Conservation (phyloP, 2,888 invertebrate genomes). For the Amblyjoppa proteus region DNA sequence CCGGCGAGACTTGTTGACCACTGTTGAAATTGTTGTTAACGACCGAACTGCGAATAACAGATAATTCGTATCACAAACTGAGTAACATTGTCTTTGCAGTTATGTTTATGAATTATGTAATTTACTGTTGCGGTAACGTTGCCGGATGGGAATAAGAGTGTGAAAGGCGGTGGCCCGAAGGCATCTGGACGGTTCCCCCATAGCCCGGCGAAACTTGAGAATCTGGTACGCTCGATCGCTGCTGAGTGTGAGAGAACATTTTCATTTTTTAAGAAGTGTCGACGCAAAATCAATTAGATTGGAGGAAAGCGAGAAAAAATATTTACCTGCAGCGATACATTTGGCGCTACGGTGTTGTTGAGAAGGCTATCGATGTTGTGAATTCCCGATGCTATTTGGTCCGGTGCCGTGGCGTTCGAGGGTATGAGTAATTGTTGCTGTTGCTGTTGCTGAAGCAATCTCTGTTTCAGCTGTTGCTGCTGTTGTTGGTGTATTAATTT, state of each 20-base stretch:
- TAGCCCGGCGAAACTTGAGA: conserved; percentile 89
- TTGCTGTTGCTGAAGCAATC: conserved; percentile 92
- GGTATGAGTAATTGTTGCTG: conserved; percentile 93
- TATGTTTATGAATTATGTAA: conserved; percentile 27
- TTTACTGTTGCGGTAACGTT: conserved; percentile 83
- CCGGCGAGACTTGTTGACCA: conserved; percentile 83
- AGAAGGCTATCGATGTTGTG: conserved; percentile 94
- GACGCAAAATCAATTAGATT: neutral
- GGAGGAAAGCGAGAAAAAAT: neutral
- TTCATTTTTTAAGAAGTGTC: neutral
- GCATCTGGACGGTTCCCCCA: conserved; percentile 85
- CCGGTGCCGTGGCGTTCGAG: conserved; percentile 90
- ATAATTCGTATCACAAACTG: neutral
- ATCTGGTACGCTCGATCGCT: conserved; percentile 86
- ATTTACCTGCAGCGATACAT: conserved; percentile 92
- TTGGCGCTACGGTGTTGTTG: conserved; percentile 94
- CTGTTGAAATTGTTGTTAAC: conserved; percentile 85
- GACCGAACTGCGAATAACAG: conserved; percentile 76
- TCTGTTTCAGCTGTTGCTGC: conserved; percentile 87
- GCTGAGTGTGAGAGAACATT: conserved; percentile 49
- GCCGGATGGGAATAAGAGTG: conserved; percentile 84
- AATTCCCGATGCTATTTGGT: conserved; percentile 86
- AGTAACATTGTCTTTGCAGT: neutral
- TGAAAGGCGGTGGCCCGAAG: conserved; percentile 83
- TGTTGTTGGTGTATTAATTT: conserved; percentile 83